phyloP scores from a whole-genome alignment of 2,113 vertebrate species.

The Semicossyphus pulcher region DNA sequence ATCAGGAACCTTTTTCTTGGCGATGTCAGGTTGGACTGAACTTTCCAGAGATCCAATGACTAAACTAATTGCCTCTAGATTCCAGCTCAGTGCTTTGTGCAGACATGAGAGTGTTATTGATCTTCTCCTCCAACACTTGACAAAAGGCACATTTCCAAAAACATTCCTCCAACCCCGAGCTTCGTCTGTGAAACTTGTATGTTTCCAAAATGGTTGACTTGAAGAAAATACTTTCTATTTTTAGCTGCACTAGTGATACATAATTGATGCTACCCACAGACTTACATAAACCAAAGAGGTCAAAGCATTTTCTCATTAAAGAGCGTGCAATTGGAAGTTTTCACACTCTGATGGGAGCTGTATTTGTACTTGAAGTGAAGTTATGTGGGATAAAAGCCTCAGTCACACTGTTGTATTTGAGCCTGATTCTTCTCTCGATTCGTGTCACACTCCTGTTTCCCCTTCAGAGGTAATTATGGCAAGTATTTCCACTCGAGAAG shows the following conservation, averaged over 20 bases:
- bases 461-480: conserved; percentile 8
- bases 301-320: background rate
- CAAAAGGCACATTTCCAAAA: background rate
- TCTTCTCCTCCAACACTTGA: background rate
- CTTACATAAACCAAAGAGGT: background rate
- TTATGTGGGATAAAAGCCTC: background rate
- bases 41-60: background rate
- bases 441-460: conserved; percentile 4
- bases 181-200: background rate
- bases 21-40: background rate
- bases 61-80: background rate
- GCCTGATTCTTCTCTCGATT: conserved; percentile 5
- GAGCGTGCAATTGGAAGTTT: background rate
- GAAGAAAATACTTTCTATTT: background rate
- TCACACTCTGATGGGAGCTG: background rate
- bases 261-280: background rate
- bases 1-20: no score
- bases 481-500: conserved; percentile 15
- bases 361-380: background rate
- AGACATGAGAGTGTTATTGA: background rate
- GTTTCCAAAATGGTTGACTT: background rate
- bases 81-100: background rate
- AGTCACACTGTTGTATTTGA: background rate
- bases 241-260: background rate
- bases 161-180: background rate